Base-by-base conservation (phyloP, 2,113 vertebrate species). In the Saccopteryx bilineata region DNA sequence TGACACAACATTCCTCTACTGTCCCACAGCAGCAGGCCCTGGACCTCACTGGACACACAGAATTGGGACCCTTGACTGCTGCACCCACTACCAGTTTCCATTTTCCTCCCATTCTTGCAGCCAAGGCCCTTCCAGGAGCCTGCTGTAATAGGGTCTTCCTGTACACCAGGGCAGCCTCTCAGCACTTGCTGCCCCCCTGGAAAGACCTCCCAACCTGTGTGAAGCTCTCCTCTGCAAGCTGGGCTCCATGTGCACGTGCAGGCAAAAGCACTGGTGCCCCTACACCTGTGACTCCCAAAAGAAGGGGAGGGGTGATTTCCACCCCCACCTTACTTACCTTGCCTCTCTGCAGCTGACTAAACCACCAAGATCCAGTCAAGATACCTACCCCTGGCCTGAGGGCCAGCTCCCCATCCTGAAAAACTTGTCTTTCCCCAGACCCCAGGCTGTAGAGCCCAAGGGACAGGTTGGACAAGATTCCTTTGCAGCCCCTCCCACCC, bases 371-470 rank as follows among this genome's bases (percentile, higher is more conserved):
- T 68, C 13, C 28, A 81, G 76, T 9, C 4, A 46, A 66, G 21
- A 52, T 48, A 56, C n/a, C 39, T 19, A 3, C 17, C 76, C 66
- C 18, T 15, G 48, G 63, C 78, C 71, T 24, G 2, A 90, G 68
- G 76, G 58, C 83, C 69, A 48, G 80, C 58, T 95, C 58, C 58
- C 54, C 39, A 60, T 84, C 97, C 91, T 90, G 97, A 97, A 97
- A 97, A 98, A 97, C 97, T 95, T 94, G 97, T 96, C 94, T 76
- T 17, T 10, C 2, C 63, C 31, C 71, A 28, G 0, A 18, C 87
- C 78, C 39, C 26, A 92, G 93, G 88, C 90, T 56, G 11, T 17
- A 1, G 26, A 10, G 66, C 80, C 87, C 69, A 15, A 71, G 66
- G 71, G 91, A 86, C 97, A 96, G 89, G 91, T 5, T 21, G 94